Conservation (phyloP, 2,797 vertebrate species). For the Rhodeus uyekii region DNA sequence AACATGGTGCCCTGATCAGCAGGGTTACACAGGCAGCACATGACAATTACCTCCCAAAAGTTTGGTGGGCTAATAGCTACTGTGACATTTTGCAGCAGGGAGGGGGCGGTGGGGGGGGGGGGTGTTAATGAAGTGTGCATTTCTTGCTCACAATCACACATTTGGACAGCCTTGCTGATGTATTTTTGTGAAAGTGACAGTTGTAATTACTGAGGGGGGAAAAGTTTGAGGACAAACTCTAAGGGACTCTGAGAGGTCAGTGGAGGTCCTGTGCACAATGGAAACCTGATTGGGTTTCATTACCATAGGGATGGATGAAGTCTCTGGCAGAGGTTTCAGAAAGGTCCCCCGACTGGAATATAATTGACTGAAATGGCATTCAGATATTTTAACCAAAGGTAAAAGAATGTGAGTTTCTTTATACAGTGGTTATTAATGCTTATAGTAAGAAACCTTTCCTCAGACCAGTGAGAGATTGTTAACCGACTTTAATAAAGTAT, state of each 20-base stretch:
- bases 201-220: constrained; percentile 29
- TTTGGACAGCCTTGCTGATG: constrained; percentile 11
- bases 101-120: too few relatives aligned
- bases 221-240: not conserved
- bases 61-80: constrained; percentile 38
- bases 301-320: not conserved
- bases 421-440: not conserved
- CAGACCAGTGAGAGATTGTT: not conserved
- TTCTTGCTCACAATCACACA: constrained; percentile 22
- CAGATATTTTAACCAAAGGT: not conserved
- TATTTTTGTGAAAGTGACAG: constrained; percentile 33
- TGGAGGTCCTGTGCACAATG: constrained; percentile 18
- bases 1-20: constrained; percentile 19
- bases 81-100: constrained; percentile 54
- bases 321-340: constrained; percentile 15
- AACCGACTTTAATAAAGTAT: not conserved
- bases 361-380: constrained; percentile 47
- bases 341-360: constrained; percentile 6
- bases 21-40: constrained; percentile 25
- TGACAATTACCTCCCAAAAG: constrained; percentile 43
- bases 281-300: constrained; percentile 33
- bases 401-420: not conserved
- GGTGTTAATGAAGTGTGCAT: constrained; percentile 50
- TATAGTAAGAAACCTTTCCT: not conserved
- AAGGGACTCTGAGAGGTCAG: not conserved